Conservation (phyloP, 2,113 vertebrate genomes). For the Triplophysa dalaica region DNA sequence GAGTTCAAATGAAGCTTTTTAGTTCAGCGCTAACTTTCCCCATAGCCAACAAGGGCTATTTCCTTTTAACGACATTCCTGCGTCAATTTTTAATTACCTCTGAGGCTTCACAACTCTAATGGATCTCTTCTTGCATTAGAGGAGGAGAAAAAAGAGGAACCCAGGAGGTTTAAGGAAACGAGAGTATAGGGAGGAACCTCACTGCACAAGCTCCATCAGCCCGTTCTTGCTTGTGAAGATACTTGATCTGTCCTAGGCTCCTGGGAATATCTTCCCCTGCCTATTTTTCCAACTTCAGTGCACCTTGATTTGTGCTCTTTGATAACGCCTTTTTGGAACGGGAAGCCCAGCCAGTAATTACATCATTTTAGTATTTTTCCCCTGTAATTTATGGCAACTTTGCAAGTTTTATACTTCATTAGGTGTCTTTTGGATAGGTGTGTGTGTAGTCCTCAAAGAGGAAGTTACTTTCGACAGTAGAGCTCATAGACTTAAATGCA, state of each 20-base stretch:
- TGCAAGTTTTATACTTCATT: conserved; percentile 31
- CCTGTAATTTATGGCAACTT: conserved; percentile 21
- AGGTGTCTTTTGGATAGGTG: conserved; percentile 17
- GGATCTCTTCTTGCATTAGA: conserved; percentile 60
- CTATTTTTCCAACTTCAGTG: conserved; percentile 57
- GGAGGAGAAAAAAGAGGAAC: conserved; percentile 3
- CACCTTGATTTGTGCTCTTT: conserved; percentile 64
- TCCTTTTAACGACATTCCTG: conserved; percentile 18
- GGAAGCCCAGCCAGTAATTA: conserved; percentile 72
- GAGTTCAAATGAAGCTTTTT: conserved; percentile 17
- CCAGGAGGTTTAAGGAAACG: conserved; percentile 15
- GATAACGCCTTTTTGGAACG: conserved; percentile 71
- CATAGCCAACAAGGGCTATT: conserved; percentile 63
- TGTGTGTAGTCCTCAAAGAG: conserved; percentile 14
- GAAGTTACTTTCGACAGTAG: conserved; percentile 1
- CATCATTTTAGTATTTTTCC: conserved; percentile 58
- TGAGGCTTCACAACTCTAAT: conserved; percentile 65
- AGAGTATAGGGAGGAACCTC: not conserved
- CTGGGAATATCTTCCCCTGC: conserved; percentile 71
- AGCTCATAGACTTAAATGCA: not conserved
- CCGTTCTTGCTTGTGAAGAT: conserved; percentile 7
- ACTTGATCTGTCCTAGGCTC: conserved; percentile 59
- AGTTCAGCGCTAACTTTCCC: conserved; percentile 43
- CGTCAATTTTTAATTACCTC: conserved; percentile 61
- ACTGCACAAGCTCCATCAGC: conserved; percentile 6